Conservation (phyloP, 2,113 vertebrate species). For the Nibea albiflora region DNA sequence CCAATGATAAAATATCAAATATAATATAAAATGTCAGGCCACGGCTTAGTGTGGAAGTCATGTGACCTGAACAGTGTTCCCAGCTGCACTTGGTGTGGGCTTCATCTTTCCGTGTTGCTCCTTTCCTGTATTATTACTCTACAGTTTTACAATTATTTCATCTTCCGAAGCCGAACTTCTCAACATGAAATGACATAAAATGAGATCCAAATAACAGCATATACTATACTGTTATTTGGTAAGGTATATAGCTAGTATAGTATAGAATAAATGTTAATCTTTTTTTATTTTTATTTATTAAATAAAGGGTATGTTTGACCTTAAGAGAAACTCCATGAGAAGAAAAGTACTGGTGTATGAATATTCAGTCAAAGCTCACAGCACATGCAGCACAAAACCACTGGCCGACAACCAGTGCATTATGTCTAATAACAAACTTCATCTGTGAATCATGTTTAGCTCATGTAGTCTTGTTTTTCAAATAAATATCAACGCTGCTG, state of each 20-base stretch:
- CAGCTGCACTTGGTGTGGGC: neutral
- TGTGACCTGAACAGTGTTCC: neutral
- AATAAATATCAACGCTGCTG: neutral
- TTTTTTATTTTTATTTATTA: neutral
- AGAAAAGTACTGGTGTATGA: neutral
- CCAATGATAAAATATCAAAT: neutral
- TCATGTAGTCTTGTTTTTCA: neutral
- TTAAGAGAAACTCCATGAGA: neutral
- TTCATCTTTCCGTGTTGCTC: neutral
- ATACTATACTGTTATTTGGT: too few species aligned
- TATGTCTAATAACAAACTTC: neutral
- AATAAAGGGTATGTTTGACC: neutral
- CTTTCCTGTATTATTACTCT: neutral
- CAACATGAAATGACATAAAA: neutral
- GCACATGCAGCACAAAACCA: neutral
- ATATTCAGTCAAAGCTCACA: neutral
- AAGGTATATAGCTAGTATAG: too few species aligned
- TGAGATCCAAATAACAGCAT: neutral
- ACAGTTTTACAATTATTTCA: neutral
- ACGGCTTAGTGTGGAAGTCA: neutral
- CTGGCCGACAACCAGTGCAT: neutral
- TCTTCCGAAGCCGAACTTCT: neutral
- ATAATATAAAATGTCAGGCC: too few species aligned
- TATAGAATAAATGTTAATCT: too few species aligned
- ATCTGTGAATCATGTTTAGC: neutral